phyloP scores from a whole-genome alignment of 2,888 invertebrate genomes.

The Suillia variegata region DNA sequence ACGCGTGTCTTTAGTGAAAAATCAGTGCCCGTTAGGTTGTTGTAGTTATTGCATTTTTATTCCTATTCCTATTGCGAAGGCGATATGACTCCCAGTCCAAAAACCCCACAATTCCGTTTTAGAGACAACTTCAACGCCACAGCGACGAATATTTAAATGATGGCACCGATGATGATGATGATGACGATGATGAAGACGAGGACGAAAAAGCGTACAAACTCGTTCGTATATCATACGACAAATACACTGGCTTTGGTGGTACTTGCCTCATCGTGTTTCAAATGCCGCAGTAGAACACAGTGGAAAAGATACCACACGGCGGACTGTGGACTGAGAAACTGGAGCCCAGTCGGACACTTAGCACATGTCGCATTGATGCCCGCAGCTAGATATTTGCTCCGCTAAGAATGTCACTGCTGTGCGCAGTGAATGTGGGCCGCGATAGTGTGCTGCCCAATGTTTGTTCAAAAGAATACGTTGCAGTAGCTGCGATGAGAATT shows the following conservation, averaged over 20 bases:
- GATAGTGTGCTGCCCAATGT: conserved; percentile 35
- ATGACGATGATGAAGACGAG: not conserved
- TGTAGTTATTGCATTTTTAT: not conserved
- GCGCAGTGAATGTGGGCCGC: conserved; percentile 24
- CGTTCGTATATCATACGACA: conserved; percentile 1
- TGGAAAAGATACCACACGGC: conserved; percentile 8
- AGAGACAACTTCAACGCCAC: conserved; percentile 15
- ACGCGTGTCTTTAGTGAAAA: not conserved
- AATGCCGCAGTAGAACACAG: conserved; percentile 27
- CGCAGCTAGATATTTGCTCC: conserved; percentile 33
- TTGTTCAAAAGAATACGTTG: conserved; percentile 35
- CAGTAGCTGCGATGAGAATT: conserved; percentile 12
- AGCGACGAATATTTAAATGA: conserved; percentile 18
- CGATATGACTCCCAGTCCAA: not conserved
- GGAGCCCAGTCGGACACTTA: conserved; percentile 7
- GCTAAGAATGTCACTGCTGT: conserved; percentile 27
- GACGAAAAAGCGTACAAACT: not conserved
- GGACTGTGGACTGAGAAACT: conserved; percentile 25
- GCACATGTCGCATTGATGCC: conserved; percentile 32
- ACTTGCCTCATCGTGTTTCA: conserved; percentile 14
- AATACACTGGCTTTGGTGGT: conserved; percentile 19
- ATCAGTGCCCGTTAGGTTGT: not conserved
- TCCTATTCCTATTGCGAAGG: not conserved
- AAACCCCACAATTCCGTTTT: not conserved
- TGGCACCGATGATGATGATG: conserved; percentile 4